Base-by-base conservation (phyloP, 2,888 invertebrate genomes). In the Merodon equestris region DNA sequence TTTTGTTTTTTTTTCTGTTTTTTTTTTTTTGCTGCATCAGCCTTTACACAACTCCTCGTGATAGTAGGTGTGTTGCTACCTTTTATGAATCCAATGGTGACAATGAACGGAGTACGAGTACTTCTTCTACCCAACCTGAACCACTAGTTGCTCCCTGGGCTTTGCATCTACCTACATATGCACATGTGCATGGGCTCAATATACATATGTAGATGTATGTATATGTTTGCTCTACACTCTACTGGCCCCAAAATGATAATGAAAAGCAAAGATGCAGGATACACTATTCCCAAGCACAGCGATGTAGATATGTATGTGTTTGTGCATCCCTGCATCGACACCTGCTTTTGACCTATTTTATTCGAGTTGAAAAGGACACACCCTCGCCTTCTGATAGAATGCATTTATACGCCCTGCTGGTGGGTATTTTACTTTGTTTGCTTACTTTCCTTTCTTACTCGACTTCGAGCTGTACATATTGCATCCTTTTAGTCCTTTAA, bases 291-390 rank as follows among this genome's bases (percentile, higher is more conserved):
- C 27, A 7, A 27, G 27, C 7, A 27, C 27, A 7, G 27, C 3
- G 3, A 7, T 51, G 61, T 51, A 40, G 63, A 63, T 54, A 68
- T 45, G 54, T 51, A 51, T 72, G 19, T 70, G 56, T 15, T 53
- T 57, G 54, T 60, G 50, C 47, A 72, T 64, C 42, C 48, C 19
- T 47, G 63, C 34, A 47, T 47, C 27, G 42, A 54, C 53, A 79
- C 79, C 74, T 74, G 79, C 64, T 64, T 77, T 68, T 79, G 79
- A 79, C 79, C 79, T 74, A 79, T 64, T 60, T 74, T 27, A 17
- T 44, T 56, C 63, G 42, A 45, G 45, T 48, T 38, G 50, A 70
- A 74, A 70, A 45, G 68, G 79, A 74, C 79, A 79, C 79, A 70
- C 79, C 79, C 68, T 79, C 79, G 19, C 68, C 64, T 60, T 50